Evolutionary conservation across 2,113 vertebrate genomes (phyloP), one percentile per base, ranked within the genome.

Genomic region (Acanthisitta chloris): DNA sequence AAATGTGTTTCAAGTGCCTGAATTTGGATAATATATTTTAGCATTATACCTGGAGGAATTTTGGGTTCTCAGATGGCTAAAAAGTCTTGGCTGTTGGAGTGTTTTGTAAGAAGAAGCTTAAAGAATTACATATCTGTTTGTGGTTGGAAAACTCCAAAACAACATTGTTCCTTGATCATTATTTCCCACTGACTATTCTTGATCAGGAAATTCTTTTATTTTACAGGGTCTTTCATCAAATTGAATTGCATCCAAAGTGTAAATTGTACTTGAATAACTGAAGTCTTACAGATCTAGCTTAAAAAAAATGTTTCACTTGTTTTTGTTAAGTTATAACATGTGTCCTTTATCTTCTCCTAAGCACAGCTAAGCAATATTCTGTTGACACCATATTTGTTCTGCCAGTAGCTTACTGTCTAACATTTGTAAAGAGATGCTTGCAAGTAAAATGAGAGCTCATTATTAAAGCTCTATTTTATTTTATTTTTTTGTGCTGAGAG

Each of bases 401-500:
- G 40, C 13, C 34, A 77, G 54, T 62, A 65, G 73, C 43, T 69
- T 87, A 51, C 43, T 48, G 66, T 86, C 66, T 92, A 88, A 82
- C 42, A 77, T 80, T 88, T 90, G 31, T 80, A 85, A 84, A 89
- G 57, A 88, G 57, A 92, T 26, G 66, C 49, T 93, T 91, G 29
- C 20, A 80, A 88, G 46, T 95, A 96, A n/a, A n/a, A 90, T 90
- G 78, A 82, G 84, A 80, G 95, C 85, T 90, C 49, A 77, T 94
- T 92, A 93, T 87, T 90, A 90, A 89, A 87, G 12, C 28, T 43
- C 20, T 83, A 14, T 14, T 26, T 10, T 24, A 58, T 81, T 79
- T 62, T 86, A 24, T 67, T 86, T 83, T 86, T 88, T 24, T 73
- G 12, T 79, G 28, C 40, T 85, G 38, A 79, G 62, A 79, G 45